phyloP scores from a whole-genome alignment of 2,888 invertebrate genomes.

The Hermaeophaga mercurialis region DNA sequence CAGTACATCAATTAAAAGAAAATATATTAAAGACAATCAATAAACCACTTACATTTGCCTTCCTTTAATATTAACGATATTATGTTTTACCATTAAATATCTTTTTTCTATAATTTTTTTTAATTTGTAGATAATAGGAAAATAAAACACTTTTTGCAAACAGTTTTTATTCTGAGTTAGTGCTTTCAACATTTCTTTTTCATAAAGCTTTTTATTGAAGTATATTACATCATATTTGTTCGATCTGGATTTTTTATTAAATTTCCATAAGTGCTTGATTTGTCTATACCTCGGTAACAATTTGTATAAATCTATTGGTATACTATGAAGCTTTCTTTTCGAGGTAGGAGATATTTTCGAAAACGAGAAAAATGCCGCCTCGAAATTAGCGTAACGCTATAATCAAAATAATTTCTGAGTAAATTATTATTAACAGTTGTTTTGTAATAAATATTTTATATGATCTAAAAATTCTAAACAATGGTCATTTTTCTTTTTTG shows the following conservation, averaged over 20 bases:
- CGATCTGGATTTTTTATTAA: constrained; percentile 32
- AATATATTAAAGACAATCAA: too few relatives aligned
- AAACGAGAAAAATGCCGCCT: constrained; percentile 12
- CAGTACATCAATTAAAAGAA: too few relatives aligned
- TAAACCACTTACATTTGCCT: too few relatives aligned
- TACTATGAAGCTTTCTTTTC: constrained; percentile 35
- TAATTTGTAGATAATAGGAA: too few relatives aligned
- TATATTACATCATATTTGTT: constrained; percentile 41
- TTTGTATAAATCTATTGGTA: constrained; percentile 36
- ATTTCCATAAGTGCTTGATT: constrained; percentile 37
- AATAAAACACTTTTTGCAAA: constrained; percentile 44
- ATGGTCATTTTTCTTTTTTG: too few relatives aligned
- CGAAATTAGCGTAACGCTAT: constrained; percentile 27
- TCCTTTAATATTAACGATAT: too few relatives aligned
- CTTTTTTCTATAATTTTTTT: too few relatives aligned
- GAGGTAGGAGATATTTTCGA: constrained; percentile 34
- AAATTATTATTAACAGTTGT: constrained; percentile 41
- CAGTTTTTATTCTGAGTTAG: constrained; percentile 45
- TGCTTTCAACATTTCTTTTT: constrained; percentile 44
- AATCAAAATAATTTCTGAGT: constrained; percentile 29
- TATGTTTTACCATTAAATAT: too few relatives aligned
- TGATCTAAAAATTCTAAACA: constrained; percentile 29
- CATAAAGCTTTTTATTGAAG: constrained; percentile 45
- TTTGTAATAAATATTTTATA: constrained; percentile 37
- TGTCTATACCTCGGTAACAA: constrained; percentile 38